Conservation (phyloP, 37 sponge, comb jelly and placozoan genomes). For the Chondrilla cf. caribensis region DNA sequence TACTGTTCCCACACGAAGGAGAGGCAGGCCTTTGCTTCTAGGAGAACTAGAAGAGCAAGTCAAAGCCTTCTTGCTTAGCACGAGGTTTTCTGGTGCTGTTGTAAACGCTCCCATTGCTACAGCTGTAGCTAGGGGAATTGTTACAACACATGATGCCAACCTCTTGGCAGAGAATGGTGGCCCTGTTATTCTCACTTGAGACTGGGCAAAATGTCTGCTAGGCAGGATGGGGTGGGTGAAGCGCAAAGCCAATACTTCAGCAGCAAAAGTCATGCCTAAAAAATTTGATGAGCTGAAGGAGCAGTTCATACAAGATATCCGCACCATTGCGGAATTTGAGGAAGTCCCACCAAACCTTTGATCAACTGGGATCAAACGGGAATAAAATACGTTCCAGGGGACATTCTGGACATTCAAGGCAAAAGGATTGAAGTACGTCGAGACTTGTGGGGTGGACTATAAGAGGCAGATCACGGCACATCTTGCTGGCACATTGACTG, state of each 20-base stretch:
- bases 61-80: background rate
- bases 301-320: slow-evolving; percentile 13
- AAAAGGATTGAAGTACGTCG: slow-evolving; percentile 17
- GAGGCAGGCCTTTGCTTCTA: background rate
- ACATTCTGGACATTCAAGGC: slow-evolving; percentile 23
- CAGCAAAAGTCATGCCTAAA: slow-evolving; percentile 10
- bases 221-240: slow-evolving; percentile 37
- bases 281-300: slow-evolving; percentile 27
- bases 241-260: slow-evolving; percentile 15
- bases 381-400: slow-evolving; percentile 31
- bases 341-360: slow-evolving; percentile 17
- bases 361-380: slow-evolving; percentile 41
- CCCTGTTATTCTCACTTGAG: background rate
- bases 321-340: background rate
- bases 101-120: background rate
- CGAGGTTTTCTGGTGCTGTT: background rate
- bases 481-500: slow-evolving; percentile 23
- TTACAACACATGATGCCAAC: slow-evolving; percentile 12
- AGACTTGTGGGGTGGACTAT: background rate
- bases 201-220: slow-evolving; percentile 25
- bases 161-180: slow-evolving; percentile 10
- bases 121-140: slow-evolving; percentile 2
- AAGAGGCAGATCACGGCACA: slow-evolving; percentile 40
- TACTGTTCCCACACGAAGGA: background rate
- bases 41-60: slow-evolving; percentile 5